These are phyloP conservation scores for Catagonus wagneri DNA, from an alignment of 2,113 vertebrate genomes.

Conservation along the genomic window DNA sequence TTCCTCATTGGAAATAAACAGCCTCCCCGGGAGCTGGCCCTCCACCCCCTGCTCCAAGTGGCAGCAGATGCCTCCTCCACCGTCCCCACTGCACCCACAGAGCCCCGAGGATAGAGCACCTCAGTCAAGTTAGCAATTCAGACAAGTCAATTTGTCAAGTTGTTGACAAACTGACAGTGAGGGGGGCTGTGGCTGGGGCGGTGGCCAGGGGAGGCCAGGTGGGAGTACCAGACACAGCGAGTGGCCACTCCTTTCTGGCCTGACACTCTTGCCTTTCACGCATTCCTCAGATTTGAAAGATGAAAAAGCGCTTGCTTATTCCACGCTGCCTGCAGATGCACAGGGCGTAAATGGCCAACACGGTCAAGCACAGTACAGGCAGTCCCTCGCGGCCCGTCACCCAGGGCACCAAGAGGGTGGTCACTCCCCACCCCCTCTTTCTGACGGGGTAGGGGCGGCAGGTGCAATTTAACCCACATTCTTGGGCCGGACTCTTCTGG, in stretches of 20 bases:
- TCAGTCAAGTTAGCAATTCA: not conserved
- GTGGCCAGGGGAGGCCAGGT: not conserved
- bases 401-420: not conserved
- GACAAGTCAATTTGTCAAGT: too few species aligned
- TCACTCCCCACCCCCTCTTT: not conserved
- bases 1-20: slow-evolving; percentile 46
- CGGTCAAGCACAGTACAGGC: not conserved
- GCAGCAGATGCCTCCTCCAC: slow-evolving; percentile 12
- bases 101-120: not conserved
- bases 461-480: accelerated
- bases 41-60: not conserved
- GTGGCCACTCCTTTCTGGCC: not conserved
- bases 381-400: not conserved
- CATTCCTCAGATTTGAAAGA: not conserved
- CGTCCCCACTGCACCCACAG: not conserved
- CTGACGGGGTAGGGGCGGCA: not conserved
- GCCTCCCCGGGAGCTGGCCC: slow-evolving; percentile 1
- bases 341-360: not conserved
- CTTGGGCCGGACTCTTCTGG: not conserved
- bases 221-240: not conserved
- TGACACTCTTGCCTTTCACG: not conserved
- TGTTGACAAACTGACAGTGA: slow-evolving; percentile 50
- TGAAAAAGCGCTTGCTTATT: not conserved
- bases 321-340: not conserved
- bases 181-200: not conserved